Conservation (phyloP, 2,797 vertebrate genomes). For the Hydrolagus colliei region DNA sequence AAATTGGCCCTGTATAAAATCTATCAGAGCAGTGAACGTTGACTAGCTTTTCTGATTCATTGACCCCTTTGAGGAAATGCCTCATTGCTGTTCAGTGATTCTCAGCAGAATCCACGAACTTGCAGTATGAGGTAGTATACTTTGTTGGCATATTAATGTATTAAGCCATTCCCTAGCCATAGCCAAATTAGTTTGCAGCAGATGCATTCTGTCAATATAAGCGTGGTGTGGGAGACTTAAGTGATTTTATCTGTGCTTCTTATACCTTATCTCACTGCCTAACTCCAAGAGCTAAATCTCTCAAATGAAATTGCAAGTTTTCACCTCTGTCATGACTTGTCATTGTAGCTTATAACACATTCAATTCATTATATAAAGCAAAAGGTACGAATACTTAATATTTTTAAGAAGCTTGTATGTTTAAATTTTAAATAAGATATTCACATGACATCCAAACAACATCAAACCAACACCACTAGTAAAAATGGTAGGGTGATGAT, state of each 20-base stretch:
- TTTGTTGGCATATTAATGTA: neutral
- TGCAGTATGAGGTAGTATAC: neutral
- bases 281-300: neutral
- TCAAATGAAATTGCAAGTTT: slow-evolving; percentile 13
- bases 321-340: neutral
- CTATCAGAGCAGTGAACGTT: neutral
- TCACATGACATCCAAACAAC: neutral
- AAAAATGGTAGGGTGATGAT: slow-evolving; percentile 7
- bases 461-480: neutral
- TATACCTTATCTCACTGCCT: neutral
- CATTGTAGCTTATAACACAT: neutral
- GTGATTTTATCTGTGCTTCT: neutral
- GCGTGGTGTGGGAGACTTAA: neutral
- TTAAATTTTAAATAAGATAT: slow-evolving; percentile 23
- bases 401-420: neutral
- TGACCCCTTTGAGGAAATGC: neutral
- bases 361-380: slow-evolving; percentile 22
- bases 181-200: too few relatives aligned
- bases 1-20: neutral
- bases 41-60: neutral
- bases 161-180: neutral
- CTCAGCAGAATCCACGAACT: neutral
- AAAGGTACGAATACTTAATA: neutral
- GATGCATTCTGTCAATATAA: neutral
- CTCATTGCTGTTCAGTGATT: neutral